Conservation (phyloP, 2,888 invertebrate genomes). For the Linnaemya tessellans region DNA sequence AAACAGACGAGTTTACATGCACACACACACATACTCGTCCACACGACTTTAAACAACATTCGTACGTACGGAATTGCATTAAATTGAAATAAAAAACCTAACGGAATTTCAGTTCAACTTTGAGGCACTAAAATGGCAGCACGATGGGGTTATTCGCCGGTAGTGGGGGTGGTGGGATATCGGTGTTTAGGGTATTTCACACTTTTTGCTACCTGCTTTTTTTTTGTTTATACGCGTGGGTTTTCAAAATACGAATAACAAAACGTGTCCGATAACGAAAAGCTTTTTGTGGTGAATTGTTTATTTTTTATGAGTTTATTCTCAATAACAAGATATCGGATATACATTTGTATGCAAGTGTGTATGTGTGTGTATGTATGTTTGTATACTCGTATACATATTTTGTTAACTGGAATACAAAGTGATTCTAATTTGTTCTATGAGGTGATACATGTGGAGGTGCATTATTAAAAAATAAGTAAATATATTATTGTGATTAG, state of each 20-base stretch:
- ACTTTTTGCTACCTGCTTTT: constrained; percentile 29
- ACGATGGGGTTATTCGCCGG: not conserved
- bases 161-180: not conserved
- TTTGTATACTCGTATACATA: not conserved
- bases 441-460: not conserved
- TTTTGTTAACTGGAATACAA: not conserved
- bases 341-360: not conserved
- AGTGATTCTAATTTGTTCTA: not conserved
- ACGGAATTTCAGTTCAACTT: constrained; percentile 22
- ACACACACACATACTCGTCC: not conserved
- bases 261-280: constrained; percentile 28
- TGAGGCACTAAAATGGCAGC: not conserved
- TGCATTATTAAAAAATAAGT: not conserved
- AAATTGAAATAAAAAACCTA: constrained; percentile 29
- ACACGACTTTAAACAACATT: not conserved
- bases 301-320: not conserved
- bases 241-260: constrained; percentile 6
- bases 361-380: not conserved
- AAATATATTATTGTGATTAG: too few relatives aligned
- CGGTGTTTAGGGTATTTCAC: constrained; percentile 29
- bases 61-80: constrained; percentile 26
- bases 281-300: constrained; percentile 33
- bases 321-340: not conserved
- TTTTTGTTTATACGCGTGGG: not conserved
- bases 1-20: not conserved